These are phyloP conservation scores for Callaeas wilsoni DNA, from an alignment of 2,113 vertebrate species.

Conservation along the genomic window DNA sequence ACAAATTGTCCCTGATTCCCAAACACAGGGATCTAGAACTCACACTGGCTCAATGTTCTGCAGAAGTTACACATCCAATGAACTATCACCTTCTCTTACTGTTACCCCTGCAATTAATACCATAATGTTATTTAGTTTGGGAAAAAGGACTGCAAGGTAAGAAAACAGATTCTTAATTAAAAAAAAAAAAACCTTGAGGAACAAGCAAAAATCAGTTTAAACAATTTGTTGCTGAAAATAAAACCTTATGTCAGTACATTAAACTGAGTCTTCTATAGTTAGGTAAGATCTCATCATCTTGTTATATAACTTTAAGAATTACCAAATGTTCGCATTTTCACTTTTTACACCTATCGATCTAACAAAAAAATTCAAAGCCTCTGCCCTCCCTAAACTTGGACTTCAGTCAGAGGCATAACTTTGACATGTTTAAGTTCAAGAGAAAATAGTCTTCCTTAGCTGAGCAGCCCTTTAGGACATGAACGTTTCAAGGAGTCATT, in stretches of 20 bases:
- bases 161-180: not conserved
- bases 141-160: not conserved
- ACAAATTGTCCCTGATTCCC: not conserved
- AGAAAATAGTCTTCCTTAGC: not conserved
- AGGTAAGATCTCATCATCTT: not conserved
- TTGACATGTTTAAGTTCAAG: not conserved
- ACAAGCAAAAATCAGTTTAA: not conserved
- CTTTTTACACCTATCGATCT: not conserved
- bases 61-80: not conserved
- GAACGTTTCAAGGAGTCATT: not conserved
- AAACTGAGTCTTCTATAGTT: not conserved
- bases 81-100: not conserved
- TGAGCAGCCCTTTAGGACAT: not conserved
- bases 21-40: not conserved
- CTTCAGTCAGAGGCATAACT: not conserved
- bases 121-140: not conserved
- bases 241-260: not conserved
- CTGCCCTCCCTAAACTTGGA: not conserved
- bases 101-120: not conserved
- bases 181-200: not conserved
- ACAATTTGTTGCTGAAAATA: not conserved
- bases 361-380: not conserved
- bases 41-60: not conserved
- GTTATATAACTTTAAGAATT: not conserved
- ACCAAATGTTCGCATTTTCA: not conserved